Conservation (phyloP, 1,140 invertebrate species). For the Pinna nobilis region DNA sequence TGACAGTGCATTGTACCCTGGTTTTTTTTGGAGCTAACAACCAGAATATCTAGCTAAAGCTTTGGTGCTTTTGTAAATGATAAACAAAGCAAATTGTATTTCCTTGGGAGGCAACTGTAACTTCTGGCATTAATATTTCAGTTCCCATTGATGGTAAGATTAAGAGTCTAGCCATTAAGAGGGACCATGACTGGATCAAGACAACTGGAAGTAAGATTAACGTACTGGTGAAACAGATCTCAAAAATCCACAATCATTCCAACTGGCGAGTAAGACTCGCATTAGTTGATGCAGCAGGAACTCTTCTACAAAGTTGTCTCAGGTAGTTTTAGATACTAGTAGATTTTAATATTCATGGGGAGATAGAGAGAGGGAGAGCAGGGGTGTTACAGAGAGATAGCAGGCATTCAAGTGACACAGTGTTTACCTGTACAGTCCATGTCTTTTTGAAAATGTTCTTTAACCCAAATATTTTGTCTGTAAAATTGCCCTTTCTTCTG, state of each 20-base stretch:
- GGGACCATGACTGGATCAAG: constrained; percentile 54
- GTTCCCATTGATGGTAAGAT: constrained; percentile 45
- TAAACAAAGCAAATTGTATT: no score
- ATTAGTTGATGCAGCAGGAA: constrained; percentile 58
- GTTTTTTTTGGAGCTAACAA: no score
- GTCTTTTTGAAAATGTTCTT: no score
- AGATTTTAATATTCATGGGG: background rate
- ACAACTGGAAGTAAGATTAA: constrained; percentile 49
- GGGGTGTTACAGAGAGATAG: no score
- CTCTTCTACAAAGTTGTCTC: constrained; percentile 51
- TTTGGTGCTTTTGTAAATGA: no score
- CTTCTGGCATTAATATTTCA: constrained; percentile 23
- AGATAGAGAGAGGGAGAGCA: no score
- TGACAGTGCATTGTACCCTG: no score
- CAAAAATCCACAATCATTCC: constrained; percentile 49
- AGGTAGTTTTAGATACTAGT: constrained; percentile 33
- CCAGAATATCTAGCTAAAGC: no score
- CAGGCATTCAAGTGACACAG: no score
- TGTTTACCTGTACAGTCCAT: no score
- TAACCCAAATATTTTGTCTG: no score
- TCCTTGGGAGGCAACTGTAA: background rate
- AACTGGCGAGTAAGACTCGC: constrained; percentile 60
- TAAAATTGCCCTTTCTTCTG: no score
- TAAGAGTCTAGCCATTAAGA: constrained; percentile 49
- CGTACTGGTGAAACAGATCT: constrained; percentile 55